phyloP scores from a whole-genome alignment of 1,140 invertebrate species.

The Coelopa frigida region DNA sequence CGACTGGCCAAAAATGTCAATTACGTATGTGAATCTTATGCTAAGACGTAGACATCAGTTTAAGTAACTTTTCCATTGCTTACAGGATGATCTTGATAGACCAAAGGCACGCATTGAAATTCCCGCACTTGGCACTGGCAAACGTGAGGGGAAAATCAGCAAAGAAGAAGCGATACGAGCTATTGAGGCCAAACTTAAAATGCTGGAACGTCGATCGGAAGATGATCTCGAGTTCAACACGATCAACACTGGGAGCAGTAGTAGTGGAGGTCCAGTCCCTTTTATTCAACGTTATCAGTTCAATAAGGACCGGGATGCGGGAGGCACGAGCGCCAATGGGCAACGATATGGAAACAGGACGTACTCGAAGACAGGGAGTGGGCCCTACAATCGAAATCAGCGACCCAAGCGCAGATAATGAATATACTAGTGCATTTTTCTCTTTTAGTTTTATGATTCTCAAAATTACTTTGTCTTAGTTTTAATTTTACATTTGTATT shows the following conservation, averaged over 20 bases:
- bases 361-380: slow-evolving; percentile 19
- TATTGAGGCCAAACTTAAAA: slow-evolving; percentile 78
- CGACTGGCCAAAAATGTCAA: slow-evolving; percentile 72
- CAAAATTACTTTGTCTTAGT: background rate
- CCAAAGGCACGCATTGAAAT: slow-evolving; percentile 67
- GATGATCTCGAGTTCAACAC: slow-evolving; percentile 69
- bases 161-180: slow-evolving; percentile 73
- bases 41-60: background rate
- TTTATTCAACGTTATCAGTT: slow-evolving; percentile 52
- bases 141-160: slow-evolving; percentile 64
- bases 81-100: slow-evolving; percentile 64
- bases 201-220: slow-evolving; percentile 64
- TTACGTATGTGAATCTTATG: slow-evolving; percentile 48
- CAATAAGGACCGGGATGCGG: slow-evolving; percentile 46
- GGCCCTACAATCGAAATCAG: slow-evolving; percentile 35
- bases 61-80: slow-evolving; percentile 20
- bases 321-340: slow-evolving; percentile 1
- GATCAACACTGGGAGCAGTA: slow-evolving; percentile 47
- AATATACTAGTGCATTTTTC: background rate
- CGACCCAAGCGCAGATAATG: slow-evolving; percentile 30
- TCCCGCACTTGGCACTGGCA: slow-evolving; percentile 62
- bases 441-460: background rate
- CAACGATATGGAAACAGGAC: slow-evolving; percentile 15
- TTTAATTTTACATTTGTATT: background rate
- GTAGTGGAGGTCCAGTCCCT: slow-evolving; percentile 47